Evolutionary conservation across 2,113 vertebrate genomes (phyloP).

Genomic region (Pelodiscus sinensis): DNA sequence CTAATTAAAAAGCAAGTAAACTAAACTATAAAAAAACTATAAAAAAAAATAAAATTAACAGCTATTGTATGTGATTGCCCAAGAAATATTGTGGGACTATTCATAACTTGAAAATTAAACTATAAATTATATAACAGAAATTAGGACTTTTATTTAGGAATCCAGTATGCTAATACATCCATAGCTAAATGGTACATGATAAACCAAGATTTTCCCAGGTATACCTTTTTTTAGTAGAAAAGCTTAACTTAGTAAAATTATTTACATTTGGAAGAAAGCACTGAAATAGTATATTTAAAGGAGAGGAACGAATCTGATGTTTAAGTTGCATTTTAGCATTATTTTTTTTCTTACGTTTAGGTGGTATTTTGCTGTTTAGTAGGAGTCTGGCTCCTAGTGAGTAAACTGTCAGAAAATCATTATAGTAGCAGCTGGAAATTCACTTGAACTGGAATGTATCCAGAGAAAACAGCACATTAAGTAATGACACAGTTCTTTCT

Average conservation of each 20-base stretch:
- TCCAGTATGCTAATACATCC: neutral
- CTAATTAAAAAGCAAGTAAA: slow-evolving; percentile 49
- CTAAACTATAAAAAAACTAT: no score
- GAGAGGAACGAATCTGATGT: neutral
- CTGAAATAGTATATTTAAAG: neutral
- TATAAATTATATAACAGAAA: neutral
- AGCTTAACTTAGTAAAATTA: neutral
- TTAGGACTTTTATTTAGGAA: neutral
- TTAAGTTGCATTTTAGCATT: neutral
- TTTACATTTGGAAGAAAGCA: neutral
- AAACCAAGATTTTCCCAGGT: neutral
- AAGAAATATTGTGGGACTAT: neutral
- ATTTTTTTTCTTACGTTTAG: slow-evolving; percentile 5
- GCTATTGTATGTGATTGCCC: neutral
- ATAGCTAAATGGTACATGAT: neutral
- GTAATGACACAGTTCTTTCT: neutral
- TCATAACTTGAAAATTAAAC: neutral
- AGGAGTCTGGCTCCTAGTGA: slow-evolving; percentile 1
- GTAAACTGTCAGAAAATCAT: slow-evolving; percentile 40
- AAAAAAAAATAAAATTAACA: neutral
- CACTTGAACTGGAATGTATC: slow-evolving; percentile 36
- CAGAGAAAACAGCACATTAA: slow-evolving; percentile 18
- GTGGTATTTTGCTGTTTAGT: slow-evolving; percentile 36
- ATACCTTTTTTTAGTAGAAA: neutral
- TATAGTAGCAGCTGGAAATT: slow-evolving; percentile 42